Evolutionary conservation across 2,797 vertebrate species (phyloP).

Genomic region (Sphaeramia orbicularis): DNA sequence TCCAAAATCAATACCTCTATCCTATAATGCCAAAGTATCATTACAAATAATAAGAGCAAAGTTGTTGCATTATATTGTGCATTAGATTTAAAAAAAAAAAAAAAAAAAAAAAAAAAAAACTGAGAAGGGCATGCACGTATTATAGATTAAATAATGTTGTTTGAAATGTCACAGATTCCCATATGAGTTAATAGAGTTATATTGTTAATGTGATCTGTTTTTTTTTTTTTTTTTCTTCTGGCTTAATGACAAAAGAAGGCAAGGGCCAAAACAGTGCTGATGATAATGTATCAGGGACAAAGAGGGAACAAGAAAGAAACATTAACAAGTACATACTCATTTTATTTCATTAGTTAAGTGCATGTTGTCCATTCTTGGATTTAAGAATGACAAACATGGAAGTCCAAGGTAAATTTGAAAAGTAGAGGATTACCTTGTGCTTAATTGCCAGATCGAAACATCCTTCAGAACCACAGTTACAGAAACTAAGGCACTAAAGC

Average conservation of each 20-base stretch:
- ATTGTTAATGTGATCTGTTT: constrained; percentile 71
- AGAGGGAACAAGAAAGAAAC: constrained; percentile 30
- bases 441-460: constrained; percentile 49
- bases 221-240: constrained; percentile 26
- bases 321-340: constrained; percentile 41
- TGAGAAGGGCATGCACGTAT: constrained; percentile 79
- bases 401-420: constrained; percentile 36
- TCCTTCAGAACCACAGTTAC: constrained; percentile 46
- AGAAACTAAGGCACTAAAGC: constrained; percentile 44
- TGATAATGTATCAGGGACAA: constrained; percentile 35
- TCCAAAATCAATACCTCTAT: constrained; percentile 85
- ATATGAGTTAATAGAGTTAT: constrained; percentile 82
- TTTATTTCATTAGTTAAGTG: constrained; percentile 42
- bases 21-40: constrained; percentile 86
- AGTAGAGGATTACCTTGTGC: constrained; percentile 47
- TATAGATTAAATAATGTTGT: constrained; percentile 87
- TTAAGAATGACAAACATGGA: constrained; percentile 5
- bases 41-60: constrained; percentile 86
- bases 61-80: constrained; percentile 83
- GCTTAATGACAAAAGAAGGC: constrained; percentile 45
- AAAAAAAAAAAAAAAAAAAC: constrained; percentile 58
- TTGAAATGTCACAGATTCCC: constrained; percentile 87
- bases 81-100: constrained; percentile 71
- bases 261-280: constrained; percentile 55
- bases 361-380: constrained; percentile 37